These are phyloP conservation scores for Geococcyx californianus DNA, from an alignment of 2,113 vertebrate genomes.

Conservation along the genomic window DNA sequence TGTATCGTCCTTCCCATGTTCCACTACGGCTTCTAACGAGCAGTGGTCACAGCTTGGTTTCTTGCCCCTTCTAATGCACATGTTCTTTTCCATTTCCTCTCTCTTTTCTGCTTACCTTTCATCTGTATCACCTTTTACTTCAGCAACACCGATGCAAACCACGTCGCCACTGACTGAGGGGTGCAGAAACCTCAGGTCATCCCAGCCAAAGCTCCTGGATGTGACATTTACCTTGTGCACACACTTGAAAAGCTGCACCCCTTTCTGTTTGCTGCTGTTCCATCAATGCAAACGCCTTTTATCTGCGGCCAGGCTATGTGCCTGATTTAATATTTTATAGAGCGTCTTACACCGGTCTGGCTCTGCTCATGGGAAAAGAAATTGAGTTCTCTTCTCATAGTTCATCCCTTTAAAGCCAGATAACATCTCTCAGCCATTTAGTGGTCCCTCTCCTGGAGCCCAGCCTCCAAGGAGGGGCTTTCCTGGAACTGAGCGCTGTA, in stretches of 20 bases:
- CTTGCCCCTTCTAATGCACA: neutral
- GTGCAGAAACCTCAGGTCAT: neutral
- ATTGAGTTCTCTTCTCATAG: slow-evolving; percentile 14
- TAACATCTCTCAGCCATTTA: slow-evolving; percentile 32
- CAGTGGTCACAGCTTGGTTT: neutral
- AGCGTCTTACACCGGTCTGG: neutral
- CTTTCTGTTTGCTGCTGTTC: neutral
- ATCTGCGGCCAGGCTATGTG: neutral
- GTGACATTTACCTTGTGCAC: neutral
- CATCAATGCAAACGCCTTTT: neutral
- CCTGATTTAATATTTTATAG: slow-evolving; percentile 50
- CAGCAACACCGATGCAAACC: rapidly evolving
- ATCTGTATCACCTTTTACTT: neutral
- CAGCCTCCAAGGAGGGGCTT: neutral
- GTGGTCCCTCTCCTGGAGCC: neutral
- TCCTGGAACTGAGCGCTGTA: neutral
- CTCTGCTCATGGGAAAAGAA: neutral
- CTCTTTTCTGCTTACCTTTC: neutral
- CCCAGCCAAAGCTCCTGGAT: neutral
- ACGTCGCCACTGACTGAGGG: rapidly evolving
- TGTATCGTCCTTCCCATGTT: neutral
- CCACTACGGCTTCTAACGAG: neutral
- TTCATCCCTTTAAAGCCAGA: slow-evolving; percentile 45
- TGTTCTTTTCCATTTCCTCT: neutral
- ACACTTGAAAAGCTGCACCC: neutral